Conservation (phyloP, 2,797 vertebrate species). For the Nasua narica region DNA sequence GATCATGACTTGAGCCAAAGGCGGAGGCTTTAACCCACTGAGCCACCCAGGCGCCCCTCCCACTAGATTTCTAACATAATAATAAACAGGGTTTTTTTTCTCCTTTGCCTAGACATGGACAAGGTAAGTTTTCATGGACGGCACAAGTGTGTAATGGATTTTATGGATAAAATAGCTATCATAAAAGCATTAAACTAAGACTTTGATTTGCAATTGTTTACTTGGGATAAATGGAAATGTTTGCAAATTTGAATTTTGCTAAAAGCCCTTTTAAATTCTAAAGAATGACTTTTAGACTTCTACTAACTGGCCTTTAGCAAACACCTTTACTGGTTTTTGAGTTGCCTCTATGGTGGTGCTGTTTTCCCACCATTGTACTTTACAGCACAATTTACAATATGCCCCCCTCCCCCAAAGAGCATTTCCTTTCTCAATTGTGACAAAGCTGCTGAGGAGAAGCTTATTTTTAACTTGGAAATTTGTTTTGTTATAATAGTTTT, state of each 20-base stretch:
- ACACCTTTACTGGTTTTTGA: slow-evolving; percentile 72
- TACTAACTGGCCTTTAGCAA: slow-evolving; percentile 61
- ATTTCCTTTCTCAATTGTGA: slow-evolving; percentile 88
- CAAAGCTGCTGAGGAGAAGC: slow-evolving; percentile 77
- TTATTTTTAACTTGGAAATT: slow-evolving; percentile 86
- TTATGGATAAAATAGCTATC: slow-evolving; percentile 76
- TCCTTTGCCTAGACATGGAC: slow-evolving; percentile 78
- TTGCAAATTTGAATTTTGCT: slow-evolving; percentile 73
- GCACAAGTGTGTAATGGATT: slow-evolving; percentile 78
- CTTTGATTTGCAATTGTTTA: slow-evolving; percentile 72
- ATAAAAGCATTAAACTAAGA: slow-evolving; percentile 76
- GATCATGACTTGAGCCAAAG: too few species aligned
- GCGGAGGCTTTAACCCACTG: too few species aligned
- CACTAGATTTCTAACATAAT: slow-evolving; percentile 81
- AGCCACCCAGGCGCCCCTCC: neutral
- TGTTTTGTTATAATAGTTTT: slow-evolving; percentile 78
- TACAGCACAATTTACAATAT: slow-evolving; percentile 88
- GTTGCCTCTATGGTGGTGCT: slow-evolving; percentile 63
- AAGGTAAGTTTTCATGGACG: slow-evolving; percentile 76
- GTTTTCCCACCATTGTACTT: slow-evolving; percentile 89
- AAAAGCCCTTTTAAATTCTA: slow-evolving; percentile 62
- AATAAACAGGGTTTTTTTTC: slow-evolving; percentile 77
- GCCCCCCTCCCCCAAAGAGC: slow-evolving; percentile 57
- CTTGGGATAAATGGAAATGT: slow-evolving; percentile 54
- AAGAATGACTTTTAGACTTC: slow-evolving; percentile 48